Evolutionary conservation across 2,888 invertebrate genomes (phyloP), one percentile per base, ranked within the genome.

Genomic region (Thecophora atra): DNA sequence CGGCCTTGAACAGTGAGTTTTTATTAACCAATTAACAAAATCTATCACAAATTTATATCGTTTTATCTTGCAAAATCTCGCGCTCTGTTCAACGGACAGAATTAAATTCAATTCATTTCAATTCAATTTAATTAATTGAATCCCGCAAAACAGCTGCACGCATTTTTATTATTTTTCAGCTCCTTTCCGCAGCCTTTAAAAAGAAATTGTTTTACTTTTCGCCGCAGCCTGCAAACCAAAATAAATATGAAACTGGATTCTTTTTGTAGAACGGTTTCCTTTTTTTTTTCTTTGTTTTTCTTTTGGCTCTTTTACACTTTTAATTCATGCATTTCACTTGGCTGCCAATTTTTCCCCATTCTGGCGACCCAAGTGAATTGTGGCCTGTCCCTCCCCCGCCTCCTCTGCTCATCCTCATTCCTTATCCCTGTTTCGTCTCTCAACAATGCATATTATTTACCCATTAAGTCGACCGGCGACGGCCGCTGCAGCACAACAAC

Each of bases 1-100:
- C 84, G 78, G 79, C 81, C 75, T 79, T 83, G 78, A 85, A 85
- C 76, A 80, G 85, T 85, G 78, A 84, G 84, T 84, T 74, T 63
- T 58, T 26, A 11, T 24, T 28, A 58, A 7, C 17, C 26, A 62
- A 26, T n/a, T n/a, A n/a, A n/a, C n/a, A n/a, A n/a, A n/a, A n/a
- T n/a, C n/a, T n/a, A n/a, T n/a, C n/a, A n/a, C n/a, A n/a, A n/a
- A n/a, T 52, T 71, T n/a, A 15, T 52, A 17, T 13, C 30, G 52
- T 51, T 52, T 68, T 37, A 42, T 52, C 17, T 42, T 26, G 44
- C 42, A n/a, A 15, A 63, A n/a, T 37, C 8, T 42, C 8, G 42
- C n/a, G 47, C n/a, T 64, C 65, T 28, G 47, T 26, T 51, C 52
- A 37, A 44, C 17, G 7, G 13, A 24, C 15, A n/a, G n/a, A n/a